A percentile compares a stretch with the other conserved stretches of the same genome.
These are phyloP conservation scores for Clostera curtula DNA, from an alignment of 2,888 invertebrate genomes.

Conservation along the genomic window DNA sequence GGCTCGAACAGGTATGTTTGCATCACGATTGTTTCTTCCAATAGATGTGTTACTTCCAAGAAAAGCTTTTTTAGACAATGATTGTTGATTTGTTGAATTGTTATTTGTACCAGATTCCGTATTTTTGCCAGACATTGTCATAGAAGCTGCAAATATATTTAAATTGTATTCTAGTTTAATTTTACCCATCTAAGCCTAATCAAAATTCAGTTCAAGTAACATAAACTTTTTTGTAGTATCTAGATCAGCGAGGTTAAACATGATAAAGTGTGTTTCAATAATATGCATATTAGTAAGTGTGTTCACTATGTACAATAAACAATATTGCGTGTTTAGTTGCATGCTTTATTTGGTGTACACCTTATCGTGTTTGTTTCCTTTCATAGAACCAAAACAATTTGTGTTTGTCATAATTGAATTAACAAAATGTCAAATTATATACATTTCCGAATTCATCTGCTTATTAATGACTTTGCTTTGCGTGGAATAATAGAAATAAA, in stretches of 20 bases:
- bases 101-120: slow-evolving; percentile 69
- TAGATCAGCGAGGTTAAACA: slow-evolving; percentile 49
- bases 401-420: slow-evolving; percentile 12
- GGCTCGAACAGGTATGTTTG: slow-evolving; percentile 66
- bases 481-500: slow-evolving; percentile 45
- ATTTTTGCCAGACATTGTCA: slow-evolving; percentile 79
- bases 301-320: slow-evolving; percentile 34
- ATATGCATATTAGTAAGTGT: slow-evolving; percentile 34
- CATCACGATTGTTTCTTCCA: slow-evolving; percentile 60
- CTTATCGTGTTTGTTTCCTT: slow-evolving; percentile 55
- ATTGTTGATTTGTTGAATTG: slow-evolving; percentile 57
- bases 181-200: too few species aligned
- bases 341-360: slow-evolving; percentile 52
- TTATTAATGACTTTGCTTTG: slow-evolving; percentile 64
- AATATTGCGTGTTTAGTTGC: slow-evolving; percentile 38
- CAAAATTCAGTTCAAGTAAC: too few species aligned
- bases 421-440: slow-evolving; percentile 47
- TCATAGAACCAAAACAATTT: slow-evolving; percentile 20
- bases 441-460: slow-evolving; percentile 22
- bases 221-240: too few species aligned
- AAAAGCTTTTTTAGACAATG: slow-evolving; percentile 67
- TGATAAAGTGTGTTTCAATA: slow-evolving; percentile 50
- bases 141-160: slow-evolving; percentile 77
- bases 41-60: slow-evolving; percentile 69
- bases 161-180: too few species aligned